Conservation (phyloP, 2,113 vertebrate species). For the Haemorhous mexicanus region DNA sequence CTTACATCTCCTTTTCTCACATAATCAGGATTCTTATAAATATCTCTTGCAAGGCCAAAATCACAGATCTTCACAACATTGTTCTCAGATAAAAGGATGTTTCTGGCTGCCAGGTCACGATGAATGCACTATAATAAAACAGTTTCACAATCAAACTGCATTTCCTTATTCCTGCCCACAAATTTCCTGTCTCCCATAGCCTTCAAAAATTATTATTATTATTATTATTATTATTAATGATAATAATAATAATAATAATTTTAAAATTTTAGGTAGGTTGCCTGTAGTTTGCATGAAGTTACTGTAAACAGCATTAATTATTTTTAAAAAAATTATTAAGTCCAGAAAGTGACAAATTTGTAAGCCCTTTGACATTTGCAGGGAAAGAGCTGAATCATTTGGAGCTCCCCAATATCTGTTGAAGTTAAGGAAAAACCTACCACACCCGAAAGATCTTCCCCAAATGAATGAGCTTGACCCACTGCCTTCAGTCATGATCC, state of each 20-base stretch:
- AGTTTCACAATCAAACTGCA: slow-evolving; percentile 42
- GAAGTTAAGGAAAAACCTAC: neutral
- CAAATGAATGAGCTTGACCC: slow-evolving; percentile 29
- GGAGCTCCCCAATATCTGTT: neutral
- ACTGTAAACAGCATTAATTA: neutral
- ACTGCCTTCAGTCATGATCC: slow-evolving; percentile 27
- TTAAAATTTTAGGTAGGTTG: neutral
- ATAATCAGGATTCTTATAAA: slow-evolving; percentile 95
- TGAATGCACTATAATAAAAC: slow-evolving; percentile 88
- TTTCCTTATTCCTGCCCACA: slow-evolving; percentile 58
- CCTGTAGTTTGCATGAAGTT: neutral
- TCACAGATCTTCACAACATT: slow-evolving; percentile 97
- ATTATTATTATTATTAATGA: neutral
- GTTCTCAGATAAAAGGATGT: slow-evolving; percentile 92
- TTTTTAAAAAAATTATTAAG: neutral
- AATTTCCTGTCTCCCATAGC: slow-evolving; percentile 45
- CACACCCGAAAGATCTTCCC: neutral
- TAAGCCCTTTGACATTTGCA: neutral
- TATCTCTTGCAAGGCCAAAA: slow-evolving; percentile 91
- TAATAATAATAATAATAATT: neutral
- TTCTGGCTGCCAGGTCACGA: slow-evolving; percentile 91
- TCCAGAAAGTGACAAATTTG: neutral
- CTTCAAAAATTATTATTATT: neutral
- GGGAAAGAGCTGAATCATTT: neutral
- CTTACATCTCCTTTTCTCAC: slow-evolving; percentile 96